Percentiles rank a stretch among this genome's conserved stretches.
Conservation (phyloP, 2,888 invertebrate genomes). For the Drosophila cognata region DNA sequence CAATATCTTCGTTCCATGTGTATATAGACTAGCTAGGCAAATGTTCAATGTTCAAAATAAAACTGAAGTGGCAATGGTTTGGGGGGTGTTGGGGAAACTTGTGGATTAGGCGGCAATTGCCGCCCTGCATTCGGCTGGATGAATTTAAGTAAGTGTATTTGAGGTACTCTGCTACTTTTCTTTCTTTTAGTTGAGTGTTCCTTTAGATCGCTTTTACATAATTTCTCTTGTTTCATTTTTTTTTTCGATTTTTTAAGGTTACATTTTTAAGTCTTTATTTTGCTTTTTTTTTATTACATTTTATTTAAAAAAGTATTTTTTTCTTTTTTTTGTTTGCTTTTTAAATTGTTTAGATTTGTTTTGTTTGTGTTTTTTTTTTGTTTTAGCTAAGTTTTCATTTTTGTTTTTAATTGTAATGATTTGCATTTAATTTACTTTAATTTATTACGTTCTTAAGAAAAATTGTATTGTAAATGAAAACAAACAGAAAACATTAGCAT, state of each 20-base stretch:
- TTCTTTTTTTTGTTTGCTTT: constrained; percentile 43
- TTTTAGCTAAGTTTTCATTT: constrained; percentile 61
- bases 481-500: constrained; percentile 57
- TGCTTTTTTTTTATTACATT: constrained; percentile 83
- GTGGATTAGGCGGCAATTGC: constrained; percentile 19
- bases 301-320: constrained; percentile 66
- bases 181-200: constrained; percentile 42
- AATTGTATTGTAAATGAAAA: constrained; percentile 55
- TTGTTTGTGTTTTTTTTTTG: neutral
- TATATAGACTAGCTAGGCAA: constrained; percentile 65
- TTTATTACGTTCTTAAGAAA: constrained; percentile 62
- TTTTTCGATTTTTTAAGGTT: constrained; percentile 61
- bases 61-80: constrained; percentile 15
- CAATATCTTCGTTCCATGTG: constrained; percentile 38
- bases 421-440: constrained; percentile 45
- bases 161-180: constrained; percentile 36
- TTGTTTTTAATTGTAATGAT: constrained; percentile 44
- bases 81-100: neutral
- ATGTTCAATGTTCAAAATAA: constrained; percentile 18
- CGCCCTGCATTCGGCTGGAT: constrained; percentile 24
- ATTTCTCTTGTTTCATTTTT: constrained; percentile 45
- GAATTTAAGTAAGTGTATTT: constrained; percentile 33
- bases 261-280: constrained; percentile 84
- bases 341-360: constrained; percentile 32
- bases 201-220: constrained; percentile 49